phyloP scores from a whole-genome alignment of 2,888 invertebrate genomes.

The Creontiades dilutus region DNA sequence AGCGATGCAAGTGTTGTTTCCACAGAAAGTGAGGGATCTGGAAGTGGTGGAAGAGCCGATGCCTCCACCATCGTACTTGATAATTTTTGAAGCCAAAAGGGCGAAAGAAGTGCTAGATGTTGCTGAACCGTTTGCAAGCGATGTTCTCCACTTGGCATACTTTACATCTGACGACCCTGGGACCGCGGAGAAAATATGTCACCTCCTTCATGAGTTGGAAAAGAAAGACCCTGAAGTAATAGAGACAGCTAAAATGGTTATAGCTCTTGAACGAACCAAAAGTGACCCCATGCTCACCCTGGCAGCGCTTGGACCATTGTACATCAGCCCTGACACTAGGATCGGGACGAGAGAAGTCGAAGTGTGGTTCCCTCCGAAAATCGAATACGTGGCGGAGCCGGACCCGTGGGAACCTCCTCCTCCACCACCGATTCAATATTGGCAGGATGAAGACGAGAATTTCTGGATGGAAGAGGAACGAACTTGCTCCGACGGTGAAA shows the following conservation, averaged over 20 bases:
- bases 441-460: slow-evolving; percentile 70
- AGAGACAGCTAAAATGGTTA: slow-evolving; percentile 84
- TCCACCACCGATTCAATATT: slow-evolving; percentile 58
- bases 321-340: slow-evolving; percentile 84
- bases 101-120: slow-evolving; percentile 82
- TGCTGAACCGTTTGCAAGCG: slow-evolving; percentile 79
- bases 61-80: slow-evolving; percentile 83
- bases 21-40: slow-evolving; percentile 79
- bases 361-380: slow-evolving; percentile 73
- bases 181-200: slow-evolving; percentile 79
- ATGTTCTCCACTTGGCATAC: slow-evolving; percentile 84
- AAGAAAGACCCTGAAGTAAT: slow-evolving; percentile 79
- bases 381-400: slow-evolving; percentile 71
- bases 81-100: slow-evolving; percentile 85
- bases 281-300: slow-evolving; percentile 84
- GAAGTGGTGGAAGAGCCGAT: slow-evolving; percentile 82
- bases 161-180: slow-evolving; percentile 83
- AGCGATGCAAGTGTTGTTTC: slow-evolving; percentile 79
- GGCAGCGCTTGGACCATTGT: slow-evolving; percentile 83
- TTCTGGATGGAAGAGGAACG: slow-evolving; percentile 67
- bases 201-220: slow-evolving; percentile 74
- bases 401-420: slow-evolving; percentile 73
- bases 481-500: slow-evolving; percentile 64
- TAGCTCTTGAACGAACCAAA: slow-evolving; percentile 84
- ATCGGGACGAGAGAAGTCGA: slow-evolving; percentile 82